These are phyloP conservation scores for Metridium senile DNA, from an alignment of 92 coral and sea anemone species.

Conservation along the genomic window DNA sequence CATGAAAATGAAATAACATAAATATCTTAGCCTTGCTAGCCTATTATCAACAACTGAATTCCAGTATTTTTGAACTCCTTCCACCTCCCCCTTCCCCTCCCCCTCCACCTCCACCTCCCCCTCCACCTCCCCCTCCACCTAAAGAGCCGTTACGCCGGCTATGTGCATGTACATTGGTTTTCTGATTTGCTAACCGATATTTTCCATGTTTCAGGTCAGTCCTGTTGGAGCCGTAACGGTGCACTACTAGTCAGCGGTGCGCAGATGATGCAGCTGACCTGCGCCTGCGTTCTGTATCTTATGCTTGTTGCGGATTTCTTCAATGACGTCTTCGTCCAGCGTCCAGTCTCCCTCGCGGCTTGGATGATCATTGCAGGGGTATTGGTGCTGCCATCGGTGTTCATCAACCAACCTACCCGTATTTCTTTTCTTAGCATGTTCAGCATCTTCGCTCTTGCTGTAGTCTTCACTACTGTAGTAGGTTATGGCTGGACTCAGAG, in stretches of 20 bases:
- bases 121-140: no score
- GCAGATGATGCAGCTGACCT: conserved; percentile 89
- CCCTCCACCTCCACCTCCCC: no score
- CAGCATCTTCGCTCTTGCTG: conserved; percentile 89
- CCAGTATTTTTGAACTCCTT: no score
- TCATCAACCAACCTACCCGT: conserved; percentile 86
- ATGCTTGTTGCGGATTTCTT: conserved; percentile 96
- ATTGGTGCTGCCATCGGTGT: conserved; percentile 84
- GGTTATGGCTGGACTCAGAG: conserved; percentile 90
- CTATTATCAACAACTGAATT: no score
- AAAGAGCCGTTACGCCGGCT: no score
- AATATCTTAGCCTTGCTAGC: no score
- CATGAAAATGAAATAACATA: no score
- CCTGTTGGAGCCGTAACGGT: conserved; percentile 91
- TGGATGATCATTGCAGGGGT: conserved; percentile 93
- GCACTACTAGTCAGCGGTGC: conserved; percentile 77
- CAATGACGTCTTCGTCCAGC: conserved; percentile 85
- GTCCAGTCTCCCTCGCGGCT: conserved; percentile 64
- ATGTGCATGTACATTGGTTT: not conserved
- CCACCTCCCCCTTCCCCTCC: no score
- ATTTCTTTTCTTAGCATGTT: conserved; percentile 98
- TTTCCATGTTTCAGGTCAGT: conserved; percentile 64
- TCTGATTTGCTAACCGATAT: not conserved
- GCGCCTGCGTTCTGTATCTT: conserved; percentile 98
- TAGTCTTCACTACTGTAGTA: conserved; percentile 80